phyloP scores from a whole-genome alignment of 2,888 invertebrate genomes.

The Labia minor region DNA sequence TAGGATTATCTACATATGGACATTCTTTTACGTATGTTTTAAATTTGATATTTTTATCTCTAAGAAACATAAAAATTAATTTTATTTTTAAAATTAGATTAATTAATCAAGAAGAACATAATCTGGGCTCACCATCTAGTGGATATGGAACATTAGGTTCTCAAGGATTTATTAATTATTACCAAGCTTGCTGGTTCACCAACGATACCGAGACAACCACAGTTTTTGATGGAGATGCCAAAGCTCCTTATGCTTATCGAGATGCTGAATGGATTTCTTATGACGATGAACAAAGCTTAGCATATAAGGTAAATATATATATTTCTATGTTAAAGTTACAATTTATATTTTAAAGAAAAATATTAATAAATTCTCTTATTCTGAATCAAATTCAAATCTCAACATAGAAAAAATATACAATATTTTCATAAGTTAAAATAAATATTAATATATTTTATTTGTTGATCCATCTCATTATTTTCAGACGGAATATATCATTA shows the following conservation, averaged over 20 bases:
- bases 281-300: constrained; percentile 60
- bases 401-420: too few relatives aligned
- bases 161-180: constrained; percentile 59
- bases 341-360: constrained; percentile 15
- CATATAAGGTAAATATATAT: constrained; percentile 48
- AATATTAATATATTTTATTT: too few relatives aligned
- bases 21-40: constrained; percentile 57
- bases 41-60: background rate
- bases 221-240: constrained; percentile 54
- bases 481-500: constrained; percentile 50
- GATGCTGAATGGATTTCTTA: constrained; percentile 72
- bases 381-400: too few relatives aligned
- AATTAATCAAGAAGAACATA: constrained; percentile 53
- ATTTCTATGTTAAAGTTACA: too few relatives aligned
- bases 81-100: constrained; percentile 42
- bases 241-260: constrained; percentile 65
- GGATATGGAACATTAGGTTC: constrained; percentile 56
- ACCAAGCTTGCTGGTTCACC: constrained; percentile 57
- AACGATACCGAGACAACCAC: constrained; percentile 42
- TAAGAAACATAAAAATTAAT: background rate
- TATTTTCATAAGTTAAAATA: too few relatives aligned
- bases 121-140: constrained; percentile 57
- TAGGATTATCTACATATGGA: constrained; percentile 82
- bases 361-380: constrained; percentile 30
- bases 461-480: constrained; percentile 26